Conservation (phyloP, 1,140 invertebrate genomes). For the Drosophila triauraria region DNA sequence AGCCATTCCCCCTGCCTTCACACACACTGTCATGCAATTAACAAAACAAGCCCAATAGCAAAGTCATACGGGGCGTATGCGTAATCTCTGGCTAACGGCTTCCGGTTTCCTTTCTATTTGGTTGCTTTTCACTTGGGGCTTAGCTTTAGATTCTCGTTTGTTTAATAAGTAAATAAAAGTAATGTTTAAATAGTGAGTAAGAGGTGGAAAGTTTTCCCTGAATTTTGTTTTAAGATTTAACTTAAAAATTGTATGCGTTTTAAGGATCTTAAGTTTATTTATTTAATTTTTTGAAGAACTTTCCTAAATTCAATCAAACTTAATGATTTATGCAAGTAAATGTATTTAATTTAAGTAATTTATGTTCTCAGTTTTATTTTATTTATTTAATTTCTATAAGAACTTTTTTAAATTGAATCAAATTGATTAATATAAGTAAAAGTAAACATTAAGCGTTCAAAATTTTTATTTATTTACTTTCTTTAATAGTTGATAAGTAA, state of each 20-base stretch:
- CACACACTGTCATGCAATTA: slow-evolving; percentile 33
- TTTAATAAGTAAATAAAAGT: too few species aligned
- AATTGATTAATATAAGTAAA: too few species aligned
- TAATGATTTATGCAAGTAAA: too few species aligned
- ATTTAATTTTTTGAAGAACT: neutral
- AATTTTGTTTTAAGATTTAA: neutral
- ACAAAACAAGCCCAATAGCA: slow-evolving; percentile 33
- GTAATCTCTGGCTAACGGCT: slow-evolving; percentile 45
- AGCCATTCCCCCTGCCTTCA: neutral
- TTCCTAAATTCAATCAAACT: too few species aligned
- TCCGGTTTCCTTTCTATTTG: neutral
- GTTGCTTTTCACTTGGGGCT: neutral
- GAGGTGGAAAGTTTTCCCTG: neutral
- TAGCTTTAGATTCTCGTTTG: too few species aligned
- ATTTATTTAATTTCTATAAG: neutral
- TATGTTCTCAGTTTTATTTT: neutral
- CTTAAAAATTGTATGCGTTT: too few species aligned
- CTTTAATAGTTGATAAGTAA: too few species aligned
- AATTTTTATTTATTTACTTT: too few species aligned
- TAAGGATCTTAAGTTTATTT: too few species aligned
- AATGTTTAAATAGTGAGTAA: too few species aligned
- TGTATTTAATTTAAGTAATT: too few species aligned
- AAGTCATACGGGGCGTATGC: slow-evolving; percentile 61
- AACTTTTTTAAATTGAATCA: neutral
- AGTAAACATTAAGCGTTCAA: too few species aligned